Conservation (phyloP, 2,113 vertebrate species). For the Pollachius pollachius region DNA sequence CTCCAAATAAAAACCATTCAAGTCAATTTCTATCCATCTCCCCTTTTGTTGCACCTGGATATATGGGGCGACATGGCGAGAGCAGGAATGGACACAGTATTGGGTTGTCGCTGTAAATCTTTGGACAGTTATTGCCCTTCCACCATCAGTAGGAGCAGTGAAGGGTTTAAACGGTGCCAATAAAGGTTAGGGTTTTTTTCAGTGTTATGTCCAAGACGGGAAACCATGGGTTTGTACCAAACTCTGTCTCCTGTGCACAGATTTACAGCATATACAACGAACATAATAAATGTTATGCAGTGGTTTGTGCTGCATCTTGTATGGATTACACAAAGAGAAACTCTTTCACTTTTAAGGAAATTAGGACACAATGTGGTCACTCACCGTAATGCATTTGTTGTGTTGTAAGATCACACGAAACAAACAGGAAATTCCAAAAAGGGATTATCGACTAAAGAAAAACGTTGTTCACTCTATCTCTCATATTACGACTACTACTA, state of each 20-base stretch:
- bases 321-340: no score
- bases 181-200: constrained; percentile 62
- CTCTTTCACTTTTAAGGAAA: no score
- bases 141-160: constrained; percentile 63
- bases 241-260: constrained; percentile 17
- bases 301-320: no score
- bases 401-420: no score
- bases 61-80: not conserved
- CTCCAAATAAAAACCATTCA: constrained; percentile 44
- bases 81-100: constrained; percentile 33
- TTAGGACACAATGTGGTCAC: no score
- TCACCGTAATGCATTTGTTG: no score
- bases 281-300: no score
- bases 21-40: constrained; percentile 24
- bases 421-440: no score
- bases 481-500: no score
- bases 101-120: constrained; percentile 55
- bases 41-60: constrained; percentile 11
- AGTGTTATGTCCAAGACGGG: constrained; percentile 36
- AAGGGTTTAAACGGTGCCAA: constrained; percentile 62
- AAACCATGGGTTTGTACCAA: constrained; percentile 41
- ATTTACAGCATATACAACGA: no score
- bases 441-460: no score
- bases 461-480: no score
- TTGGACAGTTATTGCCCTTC: constrained; percentile 61